phyloP scores from a whole-genome alignment of 1,140 invertebrate species.

The Heliothis virescens region DNA sequence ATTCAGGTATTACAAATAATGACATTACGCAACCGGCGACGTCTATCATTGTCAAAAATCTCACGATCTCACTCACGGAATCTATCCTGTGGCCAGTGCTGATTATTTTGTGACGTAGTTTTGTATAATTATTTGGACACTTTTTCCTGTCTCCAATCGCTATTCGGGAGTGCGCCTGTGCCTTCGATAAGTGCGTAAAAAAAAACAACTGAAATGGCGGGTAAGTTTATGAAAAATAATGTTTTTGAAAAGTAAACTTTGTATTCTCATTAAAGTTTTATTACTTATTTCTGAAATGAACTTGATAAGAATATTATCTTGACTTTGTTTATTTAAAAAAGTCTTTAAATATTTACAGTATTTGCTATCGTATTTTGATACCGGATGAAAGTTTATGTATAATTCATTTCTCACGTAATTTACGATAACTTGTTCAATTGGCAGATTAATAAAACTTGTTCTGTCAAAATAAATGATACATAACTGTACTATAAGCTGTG shows the following conservation, averaged over 20 bases:
- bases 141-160: not conserved
- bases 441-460: not conserved
- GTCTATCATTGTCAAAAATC: conserved; percentile 7
- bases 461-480: not conserved
- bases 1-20: not conserved
- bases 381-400: not conserved
- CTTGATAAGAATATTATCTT: not conserved
- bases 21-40: conserved; percentile 21
- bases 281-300: not conserved
- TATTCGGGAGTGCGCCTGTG: conserved; percentile 34
- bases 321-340: conserved; percentile 6
- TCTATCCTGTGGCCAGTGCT: conserved; percentile 38
- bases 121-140: not conserved
- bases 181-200: conserved; percentile 15
- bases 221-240: conserved; percentile 23
- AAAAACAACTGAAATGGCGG: conserved; percentile 37
- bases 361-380: not conserved
- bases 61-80: not conserved
- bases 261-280: not conserved
- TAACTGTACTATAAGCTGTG: not conserved
- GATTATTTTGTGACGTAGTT: conserved; percentile 50
- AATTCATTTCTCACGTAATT: not conserved
- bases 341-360: not conserved
- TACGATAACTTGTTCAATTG: not conserved
- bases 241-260: not conserved